Percentiles rank a stretch among this genome's conserved stretches.
These are phyloP conservation scores for Sanderia malayensis DNA, from an alignment of 30 jellyfish, hydroid and myxozoan genomes.

Conservation along the genomic window DNA sequence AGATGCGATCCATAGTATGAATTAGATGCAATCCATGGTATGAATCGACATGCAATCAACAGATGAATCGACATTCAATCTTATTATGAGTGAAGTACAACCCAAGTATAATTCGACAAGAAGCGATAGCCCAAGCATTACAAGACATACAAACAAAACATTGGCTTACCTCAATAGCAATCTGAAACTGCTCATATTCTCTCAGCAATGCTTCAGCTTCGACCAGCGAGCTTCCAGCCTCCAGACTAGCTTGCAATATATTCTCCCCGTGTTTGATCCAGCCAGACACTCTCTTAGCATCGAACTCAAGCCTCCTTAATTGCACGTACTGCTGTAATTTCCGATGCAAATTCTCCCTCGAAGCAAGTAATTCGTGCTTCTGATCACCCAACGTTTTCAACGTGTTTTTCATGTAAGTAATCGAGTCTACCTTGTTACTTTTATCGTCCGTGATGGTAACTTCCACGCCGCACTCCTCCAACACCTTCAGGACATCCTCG, in stretches of 20 bases:
- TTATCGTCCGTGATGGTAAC: conserved; percentile 71
- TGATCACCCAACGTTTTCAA: conserved; percentile 51
- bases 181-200: conserved; percentile 93
- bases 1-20: too few species aligned
- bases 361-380: conserved; percentile 57
- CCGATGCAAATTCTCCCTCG: conserved; percentile 46
- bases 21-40: too few species aligned
- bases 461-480: conserved; percentile 78
- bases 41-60: too few species aligned
- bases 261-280: conserved; percentile 96
- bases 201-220: conserved; percentile 98
- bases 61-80: too few species aligned
- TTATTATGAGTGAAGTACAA: too few species aligned
- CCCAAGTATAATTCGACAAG: too few species aligned
- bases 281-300: conserved; percentile 93
- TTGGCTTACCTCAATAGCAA: conserved; percentile 87
- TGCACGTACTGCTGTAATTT: conserved; percentile 74
- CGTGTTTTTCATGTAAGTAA: conserved; percentile 63
- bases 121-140: too few species aligned
- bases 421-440: conserved; percentile 62
- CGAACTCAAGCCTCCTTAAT: conserved; percentile 82
- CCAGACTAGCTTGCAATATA: conserved; percentile 86
- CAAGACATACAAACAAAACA: too few species aligned
- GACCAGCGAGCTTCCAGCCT: conserved; percentile 86
- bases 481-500: conserved; percentile 56